Conservation (phyloP, 2,888 invertebrate species). For the Lomographa bimaculata region DNA sequence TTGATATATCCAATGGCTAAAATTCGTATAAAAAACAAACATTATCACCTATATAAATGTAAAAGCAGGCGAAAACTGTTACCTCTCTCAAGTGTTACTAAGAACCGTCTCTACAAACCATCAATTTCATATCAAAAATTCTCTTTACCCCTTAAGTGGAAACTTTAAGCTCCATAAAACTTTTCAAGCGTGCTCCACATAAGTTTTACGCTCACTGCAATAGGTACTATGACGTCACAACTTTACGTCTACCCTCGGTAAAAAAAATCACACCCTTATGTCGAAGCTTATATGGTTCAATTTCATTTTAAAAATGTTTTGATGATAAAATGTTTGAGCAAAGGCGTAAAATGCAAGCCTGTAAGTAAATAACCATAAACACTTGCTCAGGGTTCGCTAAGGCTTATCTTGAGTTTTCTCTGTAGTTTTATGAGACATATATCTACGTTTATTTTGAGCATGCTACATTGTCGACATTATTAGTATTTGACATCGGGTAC, state of each 20-base stretch:
- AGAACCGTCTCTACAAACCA: slow-evolving; percentile 33
- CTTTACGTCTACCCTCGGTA: slow-evolving; percentile 9
- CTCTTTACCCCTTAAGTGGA: slow-evolving; percentile 63
- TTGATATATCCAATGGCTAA: too few species aligned
- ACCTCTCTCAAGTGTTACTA: too few species aligned
- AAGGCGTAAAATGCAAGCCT: slow-evolving; percentile 67
- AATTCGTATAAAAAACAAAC: too few species aligned
- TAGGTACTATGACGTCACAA: slow-evolving; percentile 48
- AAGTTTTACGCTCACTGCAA: slow-evolving; percentile 68
- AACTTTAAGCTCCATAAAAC: slow-evolving; percentile 78
- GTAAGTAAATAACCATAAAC: slow-evolving; percentile 64
- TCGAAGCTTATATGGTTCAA: neutral
- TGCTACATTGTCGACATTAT: too few species aligned
- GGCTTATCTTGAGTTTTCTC: slow-evolving; percentile 49
- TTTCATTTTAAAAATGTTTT: neutral
- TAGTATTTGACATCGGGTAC: too few species aligned
- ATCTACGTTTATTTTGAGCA: neutral
- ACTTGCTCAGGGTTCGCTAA: slow-evolving; percentile 51
- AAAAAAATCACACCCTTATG: slow-evolving; percentile 15
- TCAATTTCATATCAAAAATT: slow-evolving; percentile 64
- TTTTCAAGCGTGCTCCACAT: slow-evolving; percentile 77
- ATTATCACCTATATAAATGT: too few species aligned
- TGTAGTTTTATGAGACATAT: slow-evolving; percentile 40
- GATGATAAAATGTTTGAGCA: slow-evolving; percentile 18
- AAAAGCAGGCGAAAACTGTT: too few species aligned